Evolutionary conservation across 2,113 vertebrate genomes (phyloP), one percentile per base, ranked within the genome.

Genomic region (Miniopterus natalensis): DNA sequence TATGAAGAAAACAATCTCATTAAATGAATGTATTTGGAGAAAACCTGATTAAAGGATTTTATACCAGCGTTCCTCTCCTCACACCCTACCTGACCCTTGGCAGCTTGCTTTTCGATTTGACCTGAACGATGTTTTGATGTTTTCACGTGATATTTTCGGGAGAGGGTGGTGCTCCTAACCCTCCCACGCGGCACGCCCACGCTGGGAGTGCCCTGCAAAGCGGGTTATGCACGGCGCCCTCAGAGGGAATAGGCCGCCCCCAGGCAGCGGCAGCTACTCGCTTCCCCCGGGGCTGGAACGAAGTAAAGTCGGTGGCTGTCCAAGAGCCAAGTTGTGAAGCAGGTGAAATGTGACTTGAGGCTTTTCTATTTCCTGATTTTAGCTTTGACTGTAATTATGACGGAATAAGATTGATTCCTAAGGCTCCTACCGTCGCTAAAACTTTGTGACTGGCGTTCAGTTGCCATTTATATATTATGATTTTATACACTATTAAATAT

Each of bases 1-100:
- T 92, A 23, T 66, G 25, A 93, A 84, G 49, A 89, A 88, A 93
- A 65, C 83, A 91, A 65, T 81, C 55, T 84, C 70, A 90, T 42
- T 71, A 85, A 87, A 75, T 92, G 61, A 92, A 92, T 77, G 61
- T 45, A 47, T 91, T 88, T 78, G 65, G 68, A 70, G 84, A 89
- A 87, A 95, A 94, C 70, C 63, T 92, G 66, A 88, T 88, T 84
- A 66, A 88, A 88, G 47, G 21, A 90, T 88, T 84, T 94, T 51
- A n/a, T 70, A 51, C 27, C n/a, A 91, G 11, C 40, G 91, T 91
- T 81, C 12, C 31, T 92, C 57, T 91, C 53, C 25, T 42, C 73
- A 78, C 13, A 79, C 49, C 10, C 9, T 9, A 9, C 73, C 36
- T 59, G 5, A 40, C 47, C 73, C 47, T 45, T 23, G 11, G 31